Percentiles rank a stretch among this genome's conserved stretches.
These are phyloP conservation scores for Mesochorus sp. DNA, from an alignment of 2,888 invertebrate genomes.

Conservation along the genomic window DNA sequence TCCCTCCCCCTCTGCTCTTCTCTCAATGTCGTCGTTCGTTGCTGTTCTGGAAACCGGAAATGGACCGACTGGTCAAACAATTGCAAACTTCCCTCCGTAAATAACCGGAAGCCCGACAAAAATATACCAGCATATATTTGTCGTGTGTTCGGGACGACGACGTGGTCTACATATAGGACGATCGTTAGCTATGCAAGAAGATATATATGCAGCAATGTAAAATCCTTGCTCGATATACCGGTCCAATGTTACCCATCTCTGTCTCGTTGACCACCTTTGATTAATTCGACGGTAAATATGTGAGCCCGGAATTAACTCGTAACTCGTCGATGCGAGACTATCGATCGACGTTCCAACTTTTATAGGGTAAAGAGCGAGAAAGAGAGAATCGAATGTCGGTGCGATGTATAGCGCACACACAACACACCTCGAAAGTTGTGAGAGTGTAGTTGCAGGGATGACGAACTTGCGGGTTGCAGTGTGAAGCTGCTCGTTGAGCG, in stretches of 20 bases:
- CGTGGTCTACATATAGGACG: neutral
- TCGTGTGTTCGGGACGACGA: neutral
- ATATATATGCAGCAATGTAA: slow-evolving; percentile 42
- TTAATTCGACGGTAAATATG: slow-evolving; percentile 76
- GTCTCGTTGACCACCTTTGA: slow-evolving; percentile 70
- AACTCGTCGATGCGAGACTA: slow-evolving; percentile 67
- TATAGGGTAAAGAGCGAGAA: slow-evolving; percentile 20
- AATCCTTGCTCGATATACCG: slow-evolving; percentile 64
- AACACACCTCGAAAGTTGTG: slow-evolving; percentile 36
- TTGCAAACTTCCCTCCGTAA: slow-evolving; percentile 78
- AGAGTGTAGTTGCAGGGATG: slow-evolving; percentile 20
- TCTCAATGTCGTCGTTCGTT: slow-evolving; percentile 32
- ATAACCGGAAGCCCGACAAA: slow-evolving; percentile 73
- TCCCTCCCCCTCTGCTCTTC: neutral
- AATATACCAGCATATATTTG: slow-evolving; percentile 58
- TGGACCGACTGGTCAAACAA: slow-evolving; percentile 77
- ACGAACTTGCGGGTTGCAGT: slow-evolving; percentile 46
- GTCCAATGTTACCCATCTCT: neutral
- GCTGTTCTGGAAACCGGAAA: slow-evolving; percentile 73
- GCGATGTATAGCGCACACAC: neutral
- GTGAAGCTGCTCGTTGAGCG: slow-evolving; percentile 43
- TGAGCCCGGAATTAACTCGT: slow-evolving; percentile 74
- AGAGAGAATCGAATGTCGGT: neutral
- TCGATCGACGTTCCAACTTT: slow-evolving; percentile 57
- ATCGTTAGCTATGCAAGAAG: slow-evolving; percentile 9